A percentile compares a stretch with the other conserved stretches of the same genome.
These are phyloP conservation scores for Anagrus nilaparvatae DNA, from an alignment of 1,140 invertebrate genomes.

Conservation along the genomic window DNA sequence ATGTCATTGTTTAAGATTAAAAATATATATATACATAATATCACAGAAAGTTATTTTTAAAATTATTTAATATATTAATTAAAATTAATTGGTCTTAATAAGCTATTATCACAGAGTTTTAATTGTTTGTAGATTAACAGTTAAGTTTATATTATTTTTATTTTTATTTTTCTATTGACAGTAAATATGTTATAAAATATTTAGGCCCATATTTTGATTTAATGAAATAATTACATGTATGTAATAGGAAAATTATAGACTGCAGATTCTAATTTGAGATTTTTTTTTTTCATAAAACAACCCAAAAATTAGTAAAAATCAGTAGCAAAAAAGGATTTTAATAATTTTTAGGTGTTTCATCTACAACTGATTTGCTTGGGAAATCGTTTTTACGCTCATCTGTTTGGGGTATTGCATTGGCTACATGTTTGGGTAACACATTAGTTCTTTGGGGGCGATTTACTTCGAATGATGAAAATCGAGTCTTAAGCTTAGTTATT, in stretches of 20 bases:
- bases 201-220: background rate
- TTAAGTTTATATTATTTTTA: too few relatives aligned
- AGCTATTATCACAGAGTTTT: too few relatives aligned
- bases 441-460: constrained; percentile 60
- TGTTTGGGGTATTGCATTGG: constrained; percentile 61
- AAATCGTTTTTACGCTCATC: constrained; percentile 52
- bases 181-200: background rate
- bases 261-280: background rate
- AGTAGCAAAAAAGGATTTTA: background rate
- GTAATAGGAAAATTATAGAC: background rate
- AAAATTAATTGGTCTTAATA: too few relatives aligned
- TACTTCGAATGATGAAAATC: constrained; percentile 49
- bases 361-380: constrained; percentile 53
- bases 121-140: too few relatives aligned
- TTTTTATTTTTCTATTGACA: too few relatives aligned
- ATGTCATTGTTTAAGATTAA: too few relatives aligned
- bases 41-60: constrained; percentile 1
- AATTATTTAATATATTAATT: too few relatives aligned
- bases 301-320: too few relatives aligned
- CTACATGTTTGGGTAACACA: constrained; percentile 56
- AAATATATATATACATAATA: too few relatives aligned
- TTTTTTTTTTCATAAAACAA: background rate
- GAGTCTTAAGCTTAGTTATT: constrained; percentile 53
- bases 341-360: constrained; percentile 47
- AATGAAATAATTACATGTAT: background rate